Conservation (phyloP, 2,113 vertebrate genomes). For the Rhadina sibilatrix region DNA sequence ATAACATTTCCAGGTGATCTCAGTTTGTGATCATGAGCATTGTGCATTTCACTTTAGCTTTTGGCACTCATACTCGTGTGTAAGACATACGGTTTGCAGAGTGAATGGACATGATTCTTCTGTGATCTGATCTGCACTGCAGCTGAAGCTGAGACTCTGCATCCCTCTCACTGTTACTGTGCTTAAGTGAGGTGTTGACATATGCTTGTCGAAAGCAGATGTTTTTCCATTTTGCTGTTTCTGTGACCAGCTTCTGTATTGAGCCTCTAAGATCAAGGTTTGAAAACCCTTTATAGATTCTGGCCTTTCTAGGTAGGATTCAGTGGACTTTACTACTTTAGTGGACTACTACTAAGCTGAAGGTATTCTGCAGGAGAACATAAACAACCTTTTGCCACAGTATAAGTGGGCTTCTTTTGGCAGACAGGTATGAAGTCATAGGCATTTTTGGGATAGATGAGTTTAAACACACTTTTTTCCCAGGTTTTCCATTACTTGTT, state of each 20-base stretch:
- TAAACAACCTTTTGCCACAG: not conserved
- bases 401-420: not conserved
- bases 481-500: not conserved
- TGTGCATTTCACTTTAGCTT: not conserved
- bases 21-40: not conserved
- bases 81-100: not conserved
- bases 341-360: not conserved
- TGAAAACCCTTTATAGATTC: not conserved
- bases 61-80: not conserved
- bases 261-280: not conserved
- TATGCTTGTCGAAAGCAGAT: not conserved
- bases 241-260: not conserved
- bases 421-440: not conserved
- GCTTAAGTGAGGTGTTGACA: not conserved
- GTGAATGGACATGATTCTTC: fast-evolving
- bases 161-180: not conserved
- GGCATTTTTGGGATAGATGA: not conserved
- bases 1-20: not conserved
- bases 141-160: not conserved
- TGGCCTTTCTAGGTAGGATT: not conserved
- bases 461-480: not conserved
- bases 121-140: not conserved
- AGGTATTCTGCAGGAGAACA: not conserved
- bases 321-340: not conserved
- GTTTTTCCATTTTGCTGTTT: not conserved